A percentile compares a stretch with the other conserved stretches of the same genome.
Evolutionary conservation across 1,140 invertebrate genomes (phyloP).

Genomic region (Harpegnathos saltator): DNA sequence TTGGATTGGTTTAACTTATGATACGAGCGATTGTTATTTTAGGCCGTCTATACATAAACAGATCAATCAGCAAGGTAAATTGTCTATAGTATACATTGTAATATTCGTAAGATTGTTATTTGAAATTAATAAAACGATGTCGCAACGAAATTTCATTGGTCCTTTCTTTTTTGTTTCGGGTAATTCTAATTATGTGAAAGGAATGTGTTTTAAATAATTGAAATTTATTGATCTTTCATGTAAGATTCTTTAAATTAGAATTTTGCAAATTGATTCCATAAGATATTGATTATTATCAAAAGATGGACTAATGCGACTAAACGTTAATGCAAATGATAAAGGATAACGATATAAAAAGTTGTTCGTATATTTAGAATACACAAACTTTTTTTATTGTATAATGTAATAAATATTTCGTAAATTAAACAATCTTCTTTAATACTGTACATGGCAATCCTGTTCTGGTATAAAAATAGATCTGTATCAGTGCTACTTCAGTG

Average conservation of each 20-base stretch:
- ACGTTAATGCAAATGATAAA: too few species aligned
- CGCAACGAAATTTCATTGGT: conserved; percentile 27
- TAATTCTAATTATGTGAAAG: conserved; percentile 63
- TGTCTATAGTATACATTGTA: conserved; percentile 76
- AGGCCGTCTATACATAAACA: conserved; percentile 69
- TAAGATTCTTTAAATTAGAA: too few species aligned
- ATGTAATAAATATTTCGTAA: conserved; percentile 73
- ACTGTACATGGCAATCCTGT: conserved; percentile 74
- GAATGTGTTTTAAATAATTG: conserved; percentile 35
- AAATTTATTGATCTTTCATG: not conserved
- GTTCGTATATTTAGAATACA: too few species aligned
- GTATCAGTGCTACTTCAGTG: too few species aligned
- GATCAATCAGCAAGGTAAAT: conserved; percentile 55
- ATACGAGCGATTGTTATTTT: conserved; percentile 75
- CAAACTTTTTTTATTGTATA: conserved; percentile 49
- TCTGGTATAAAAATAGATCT: conserved; percentile 50
- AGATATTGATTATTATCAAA: too few species aligned
- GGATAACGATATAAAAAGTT: too few species aligned
- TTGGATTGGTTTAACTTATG: conserved; percentile 53
- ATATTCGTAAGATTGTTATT: conserved; percentile 78
- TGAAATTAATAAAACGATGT: conserved; percentile 77
- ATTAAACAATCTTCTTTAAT: conserved; percentile 74
- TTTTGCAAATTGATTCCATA: too few species aligned
- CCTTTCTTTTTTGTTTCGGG: conserved; percentile 46
- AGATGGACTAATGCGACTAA: too few species aligned